Base-by-base conservation (phyloP, 2,113 vertebrate species). In the Atractosteus spatula region DNA sequence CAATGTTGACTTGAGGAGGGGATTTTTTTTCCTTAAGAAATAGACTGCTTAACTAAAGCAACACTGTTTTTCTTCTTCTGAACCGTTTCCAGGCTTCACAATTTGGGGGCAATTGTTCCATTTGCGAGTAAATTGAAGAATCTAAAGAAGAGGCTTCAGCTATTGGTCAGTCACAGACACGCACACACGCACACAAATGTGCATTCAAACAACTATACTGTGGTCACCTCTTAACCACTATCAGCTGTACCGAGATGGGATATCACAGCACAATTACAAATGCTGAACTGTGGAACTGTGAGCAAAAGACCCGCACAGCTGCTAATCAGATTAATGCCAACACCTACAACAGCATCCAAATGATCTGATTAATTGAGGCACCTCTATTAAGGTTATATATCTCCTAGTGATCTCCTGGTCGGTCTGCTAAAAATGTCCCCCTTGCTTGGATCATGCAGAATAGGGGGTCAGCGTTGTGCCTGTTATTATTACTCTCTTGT, bases 321-420 rank as follows among this genome's bases (percentile, higher is more conserved):
- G 88, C 87, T n/a, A 90, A 89, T 85, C 78, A 8, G 80, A 85
- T 84, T 76, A 59, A 59, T 5, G n/a, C 57, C 14, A 59, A 59
- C n/a, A n/a, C 11, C 57, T 59, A 59, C n/a, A 59, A 59, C 57
- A n/a, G n/a, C 83, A 78, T 78, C 81, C 80, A 87, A 84, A 87
- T 84, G 87, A 89, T 82, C 81, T 86, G 88, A 91, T 90, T 91
- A 88, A 92, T 92, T 92, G 90, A 88, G 78, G 81, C 73, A 83
- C 79, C 83, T 85, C 84, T 83, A 87, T 90, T 89, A 90, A 89
- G 83, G 86, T 88, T 90, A 87, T 80, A 84, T 82, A 59, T 43
- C 57, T 59, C 66, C 43, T 51, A 55, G 57, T 61, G 63, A 55
- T 16, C 42, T 51, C 56, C 55, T 13, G 68, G 63, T 75, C 69